Base-by-base conservation (phyloP, 2,797 vertebrate species). In the Danio jaintianensis region DNA sequence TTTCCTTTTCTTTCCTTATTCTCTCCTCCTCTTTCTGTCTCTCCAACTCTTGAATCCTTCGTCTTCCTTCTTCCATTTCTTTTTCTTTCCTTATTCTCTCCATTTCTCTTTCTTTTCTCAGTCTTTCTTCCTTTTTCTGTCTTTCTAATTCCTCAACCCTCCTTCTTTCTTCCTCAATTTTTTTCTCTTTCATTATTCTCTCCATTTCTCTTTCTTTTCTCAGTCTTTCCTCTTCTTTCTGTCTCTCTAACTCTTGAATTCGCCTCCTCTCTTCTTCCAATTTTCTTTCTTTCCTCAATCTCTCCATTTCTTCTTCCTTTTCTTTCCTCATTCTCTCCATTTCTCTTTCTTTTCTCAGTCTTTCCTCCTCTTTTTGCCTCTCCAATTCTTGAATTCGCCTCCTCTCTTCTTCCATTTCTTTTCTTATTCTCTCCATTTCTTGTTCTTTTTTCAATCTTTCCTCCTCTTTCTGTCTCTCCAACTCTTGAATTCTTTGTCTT, bases 351-450 rank as follows among this genome's bases (percentile, higher is more conserved):
- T 16, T 5, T 43, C 18, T 69, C 1, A 69, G 0, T 52, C 66
- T 69, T 29, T 89, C 86, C 1, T 29, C 12, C 0, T 59, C 56
- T 36, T 36, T 59, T 83, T 59, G 9, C 45, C 43, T 68, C 61
- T 75, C 43, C 74, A 69, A 43, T 40, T 76, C 40, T 13, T 42
- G 29, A 13, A 53, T 45, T 43, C 8, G n/a, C 40, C 0, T 12
- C 10, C 38, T 64, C 6, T 64, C 62, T 42, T 43, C 48, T 40
- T 70, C 20, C 5, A 8, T 36, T 1, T 68, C 64, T 68, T 68
- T 68, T 0, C 0, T 16, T 1, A 47, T 0, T 13, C 47, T n/a
- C 79, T 53, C 75, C 82, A 71, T 13, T 82, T 73, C 16, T 43
- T 10, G 9, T 47, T 55, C 66, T 0, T 58, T 0, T 22, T 18